These are phyloP conservation scores for Atractosteus spatula DNA, from an alignment of 2,113 vertebrate genomes.

Conservation along the genomic window DNA sequence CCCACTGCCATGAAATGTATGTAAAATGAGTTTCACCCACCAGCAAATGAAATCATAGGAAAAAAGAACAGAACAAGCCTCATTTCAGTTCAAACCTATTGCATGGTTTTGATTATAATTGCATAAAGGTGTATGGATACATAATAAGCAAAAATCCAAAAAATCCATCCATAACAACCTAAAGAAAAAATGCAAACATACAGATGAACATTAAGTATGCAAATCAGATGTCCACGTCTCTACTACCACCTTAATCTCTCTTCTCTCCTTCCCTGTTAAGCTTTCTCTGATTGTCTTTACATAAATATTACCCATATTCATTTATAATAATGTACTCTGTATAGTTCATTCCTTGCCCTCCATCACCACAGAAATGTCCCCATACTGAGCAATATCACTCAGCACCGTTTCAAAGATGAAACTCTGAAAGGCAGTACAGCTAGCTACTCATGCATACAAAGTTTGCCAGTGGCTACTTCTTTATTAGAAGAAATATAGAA, in stretches of 20 bases:
- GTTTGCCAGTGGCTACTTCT: slow-evolving; percentile 4
- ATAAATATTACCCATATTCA: too few species aligned
- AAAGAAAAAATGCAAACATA: too few species aligned
- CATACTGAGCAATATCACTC: not conserved
- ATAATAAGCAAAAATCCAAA: too few species aligned
- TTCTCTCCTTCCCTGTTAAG: too few species aligned
- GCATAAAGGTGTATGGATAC: too few species aligned
- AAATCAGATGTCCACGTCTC: too few species aligned
- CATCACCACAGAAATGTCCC: not conserved
- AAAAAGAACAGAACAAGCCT: not conserved
- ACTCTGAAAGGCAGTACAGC: not conserved
- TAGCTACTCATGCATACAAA: not conserved
- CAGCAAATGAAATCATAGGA: not conserved
- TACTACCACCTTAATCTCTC: too few species aligned
- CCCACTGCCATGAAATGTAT: not conserved
- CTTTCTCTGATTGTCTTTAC: too few species aligned
- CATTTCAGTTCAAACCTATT: slow-evolving; percentile 1
- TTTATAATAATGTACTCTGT: too few species aligned
- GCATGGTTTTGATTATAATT: not conserved
- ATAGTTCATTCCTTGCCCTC: not conserved
- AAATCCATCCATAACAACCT: too few species aligned
- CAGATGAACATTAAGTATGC: too few species aligned
- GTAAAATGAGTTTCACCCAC: slow-evolving; percentile 10
- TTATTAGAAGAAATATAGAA: slow-evolving; percentile 2
- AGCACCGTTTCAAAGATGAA: not conserved